phyloP scores from a whole-genome alignment of 2,113 vertebrate species.

The Oncorhynchus nerka region DNA sequence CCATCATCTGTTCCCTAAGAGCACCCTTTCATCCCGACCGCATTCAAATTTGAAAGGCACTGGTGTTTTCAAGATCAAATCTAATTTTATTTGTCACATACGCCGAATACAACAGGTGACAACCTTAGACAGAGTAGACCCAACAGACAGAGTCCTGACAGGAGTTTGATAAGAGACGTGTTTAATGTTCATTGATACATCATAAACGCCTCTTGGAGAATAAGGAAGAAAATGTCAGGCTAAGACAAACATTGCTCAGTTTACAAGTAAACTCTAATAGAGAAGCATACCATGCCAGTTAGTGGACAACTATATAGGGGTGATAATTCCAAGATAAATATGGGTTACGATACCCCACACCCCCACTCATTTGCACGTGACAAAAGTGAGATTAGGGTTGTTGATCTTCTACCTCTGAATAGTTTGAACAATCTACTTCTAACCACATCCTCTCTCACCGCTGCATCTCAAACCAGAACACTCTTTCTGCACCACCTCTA shows the following conservation, averaged over 20 bases:
- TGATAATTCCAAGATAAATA: not conserved
- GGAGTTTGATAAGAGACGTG: not conserved
- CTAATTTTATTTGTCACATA: no score
- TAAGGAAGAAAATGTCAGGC: not conserved
- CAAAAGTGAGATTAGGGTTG: not conserved
- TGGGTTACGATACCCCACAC: not conserved
- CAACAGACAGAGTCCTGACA: no score
- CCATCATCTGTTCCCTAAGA: no score
- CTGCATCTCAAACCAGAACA: not conserved
- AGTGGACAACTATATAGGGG: not conserved
- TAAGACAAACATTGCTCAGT: not conserved
- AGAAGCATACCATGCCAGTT: not conserved
- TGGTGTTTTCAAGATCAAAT: no score
- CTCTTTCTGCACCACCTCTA: not conserved
- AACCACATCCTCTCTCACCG: constrained; percentile 44
- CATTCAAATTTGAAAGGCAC: no score
- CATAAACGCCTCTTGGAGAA: not conserved
- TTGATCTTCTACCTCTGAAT: constrained; percentile 6
- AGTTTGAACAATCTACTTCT: constrained; percentile 41
- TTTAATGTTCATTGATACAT: not conserved
- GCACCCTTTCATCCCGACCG: no score
- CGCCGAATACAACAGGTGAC: no score
- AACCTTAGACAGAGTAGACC: no score
- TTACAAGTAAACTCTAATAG: not conserved
- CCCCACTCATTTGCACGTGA: not conserved